Evolutionary conservation across 1,140 invertebrate species (phyloP).

Genomic region (Neodiprion lecontei): DNA sequence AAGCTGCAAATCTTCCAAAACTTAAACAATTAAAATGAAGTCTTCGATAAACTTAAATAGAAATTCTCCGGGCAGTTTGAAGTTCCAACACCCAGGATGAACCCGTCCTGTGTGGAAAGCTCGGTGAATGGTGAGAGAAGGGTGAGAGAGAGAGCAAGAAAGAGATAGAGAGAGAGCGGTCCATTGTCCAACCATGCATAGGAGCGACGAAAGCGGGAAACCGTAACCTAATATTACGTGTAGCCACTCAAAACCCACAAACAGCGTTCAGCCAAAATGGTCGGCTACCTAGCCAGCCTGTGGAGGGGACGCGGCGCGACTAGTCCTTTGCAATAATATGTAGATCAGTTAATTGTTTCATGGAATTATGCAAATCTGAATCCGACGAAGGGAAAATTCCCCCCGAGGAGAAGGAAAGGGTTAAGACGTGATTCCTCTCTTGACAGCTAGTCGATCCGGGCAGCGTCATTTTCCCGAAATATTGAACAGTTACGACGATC

Average conservation of each 20-base stretch:
- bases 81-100: neutral
- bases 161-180: neutral
- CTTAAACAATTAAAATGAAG: neutral
- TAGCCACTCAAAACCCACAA: conserved; percentile 5
- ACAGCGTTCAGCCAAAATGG: neutral
- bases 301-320: too few relatives aligned
- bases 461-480: neutral
- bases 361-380: conserved; percentile 48
- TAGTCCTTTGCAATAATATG: conserved; percentile 38
- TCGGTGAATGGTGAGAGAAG: neutral
- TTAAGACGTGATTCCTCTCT: neutral
- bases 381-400: conserved; percentile 42
- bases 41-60: neutral
- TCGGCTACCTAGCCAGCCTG: neutral
- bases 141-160: neutral
- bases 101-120: neutral
- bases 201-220: neutral
- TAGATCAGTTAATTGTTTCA: conserved; percentile 53
- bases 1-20: too few relatives aligned
- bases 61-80: neutral
- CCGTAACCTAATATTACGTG: neutral
- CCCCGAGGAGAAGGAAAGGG: neutral
- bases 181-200: neutral
- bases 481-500: neutral
- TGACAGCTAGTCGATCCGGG: conserved; percentile 1